A percentile compares a stretch with the other conserved stretches of the same genome.
Conservation (phyloP, 2,797 vertebrate genomes). For the Enteromius mattozi region DNA sequence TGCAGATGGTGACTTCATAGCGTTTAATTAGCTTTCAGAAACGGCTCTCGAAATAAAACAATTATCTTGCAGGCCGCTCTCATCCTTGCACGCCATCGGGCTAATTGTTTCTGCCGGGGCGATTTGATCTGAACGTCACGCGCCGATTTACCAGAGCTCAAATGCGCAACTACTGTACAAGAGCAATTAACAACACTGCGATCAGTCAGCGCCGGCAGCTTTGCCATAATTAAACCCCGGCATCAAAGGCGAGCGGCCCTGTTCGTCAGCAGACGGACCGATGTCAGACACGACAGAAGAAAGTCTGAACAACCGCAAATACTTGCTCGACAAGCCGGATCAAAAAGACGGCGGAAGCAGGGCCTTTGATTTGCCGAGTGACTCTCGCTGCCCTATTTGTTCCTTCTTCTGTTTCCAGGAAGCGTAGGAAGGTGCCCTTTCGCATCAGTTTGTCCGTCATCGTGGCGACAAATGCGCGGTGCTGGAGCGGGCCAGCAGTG, state of each 20-base stretch:
- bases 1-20: slow-evolving; percentile 3
- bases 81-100: background rate
- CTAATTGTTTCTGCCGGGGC: slow-evolving; percentile 36
- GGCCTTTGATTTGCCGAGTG: slow-evolving; percentile 67
- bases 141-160: slow-evolving; percentile 38
- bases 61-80: slow-evolving; percentile 26
- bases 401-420: slow-evolving; percentile 61
- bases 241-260: slow-evolving; percentile 64
- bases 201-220: slow-evolving; percentile 61
- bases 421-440: slow-evolving; percentile 57
- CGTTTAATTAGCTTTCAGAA: slow-evolving; percentile 31
- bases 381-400: slow-evolving; percentile 55
- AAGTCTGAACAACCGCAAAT: slow-evolving; percentile 63
- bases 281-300: slow-evolving; percentile 64
- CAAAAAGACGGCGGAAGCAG: slow-evolving; percentile 66
- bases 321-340: slow-evolving; percentile 67
- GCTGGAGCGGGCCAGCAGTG: slow-evolving; percentile 37
- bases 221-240: slow-evolving; percentile 66
- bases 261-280: slow-evolving; percentile 65
- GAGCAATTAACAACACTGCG: slow-evolving; percentile 61
- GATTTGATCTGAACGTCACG: slow-evolving; percentile 35
- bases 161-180: slow-evolving; percentile 22
- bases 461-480: slow-evolving; percentile 64
- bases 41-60: slow-evolving; percentile 36
- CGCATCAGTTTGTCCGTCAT: slow-evolving; percentile 68